A percentile compares a stretch with the other conserved stretches of the same genome.
phyloP scores from a whole-genome alignment of 2,797 vertebrate genomes.

The Prunella strophiata region DNA sequence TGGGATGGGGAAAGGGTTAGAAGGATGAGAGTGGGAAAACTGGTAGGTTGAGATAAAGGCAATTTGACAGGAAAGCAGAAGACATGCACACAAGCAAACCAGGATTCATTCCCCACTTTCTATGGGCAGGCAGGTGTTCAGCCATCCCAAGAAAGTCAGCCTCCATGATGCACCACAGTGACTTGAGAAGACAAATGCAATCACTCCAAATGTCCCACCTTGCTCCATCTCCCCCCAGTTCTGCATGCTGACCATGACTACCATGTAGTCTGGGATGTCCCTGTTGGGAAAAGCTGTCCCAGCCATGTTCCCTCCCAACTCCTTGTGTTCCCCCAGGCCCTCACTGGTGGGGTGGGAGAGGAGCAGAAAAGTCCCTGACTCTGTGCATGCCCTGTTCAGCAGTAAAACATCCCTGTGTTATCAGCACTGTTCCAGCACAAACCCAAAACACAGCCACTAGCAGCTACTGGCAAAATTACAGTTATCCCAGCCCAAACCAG shows the following conservation, averaged over 20 bases:
- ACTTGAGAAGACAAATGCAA: background rate
- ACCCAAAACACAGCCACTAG: background rate
- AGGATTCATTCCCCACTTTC: background rate
- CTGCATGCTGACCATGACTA: background rate
- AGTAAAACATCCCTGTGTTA: background rate
- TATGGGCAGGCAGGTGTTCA: background rate
- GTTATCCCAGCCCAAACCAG: background rate
- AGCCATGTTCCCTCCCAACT: background rate
- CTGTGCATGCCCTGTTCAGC: background rate
- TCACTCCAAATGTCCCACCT: background rate
- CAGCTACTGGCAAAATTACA: background rate
- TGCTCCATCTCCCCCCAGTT: background rate
- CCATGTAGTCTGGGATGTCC: background rate
- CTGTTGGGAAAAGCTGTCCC: background rate
- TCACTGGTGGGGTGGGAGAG: background rate
- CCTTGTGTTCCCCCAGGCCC: background rate
- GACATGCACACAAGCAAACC: background rate
- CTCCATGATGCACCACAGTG: rapidly evolving
- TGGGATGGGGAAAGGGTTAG: background rate
- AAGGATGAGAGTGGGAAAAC: background rate
- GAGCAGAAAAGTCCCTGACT: background rate
- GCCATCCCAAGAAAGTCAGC: background rate
- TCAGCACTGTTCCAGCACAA: background rate
- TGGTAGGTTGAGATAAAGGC: background rate
- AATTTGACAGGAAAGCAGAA: background rate